Evolutionary conservation across 2,888 invertebrate species (phyloP), one percentile per base, ranked within the genome.

Genomic region (Phortica magna): DNA sequence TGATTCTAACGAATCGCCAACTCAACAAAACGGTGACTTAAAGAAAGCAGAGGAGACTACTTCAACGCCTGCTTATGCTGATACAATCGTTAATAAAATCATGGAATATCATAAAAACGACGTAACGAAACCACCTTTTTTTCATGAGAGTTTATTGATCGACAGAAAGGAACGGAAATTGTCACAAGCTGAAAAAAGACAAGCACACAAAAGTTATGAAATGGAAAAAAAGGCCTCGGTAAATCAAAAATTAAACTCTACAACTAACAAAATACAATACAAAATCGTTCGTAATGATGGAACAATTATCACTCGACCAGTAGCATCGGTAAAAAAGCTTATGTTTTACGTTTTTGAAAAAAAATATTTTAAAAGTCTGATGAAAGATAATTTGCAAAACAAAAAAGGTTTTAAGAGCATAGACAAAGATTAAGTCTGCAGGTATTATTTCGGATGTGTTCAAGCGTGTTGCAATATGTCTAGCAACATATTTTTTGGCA

Each of bases 81-180:
- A 99, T 90, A 93, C 95, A 71, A 94, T 98, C 67, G 94, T 98
- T 93, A 95, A 96, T 90, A 95, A 95, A 78, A 91, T 96, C 22
- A 92, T 96, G 65, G 93, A 94, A 75, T 91, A 93, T 41, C 94
- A 95, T 83, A 94, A 95, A 17, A 93, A 93, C 57, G 91, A 94
- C 72, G 92, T 96, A 77, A 95, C 95, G 77, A 96, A 96, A 92
- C 96, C 96, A 88, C 99, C 99, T 0, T 99, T 99, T 93, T 96
- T 97, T 85, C 99, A 99, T 89, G 99, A 99, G 91, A 98, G 98
- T 10, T 93, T 99, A 75, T 93, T 99, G 48, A 96, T 98, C 4
- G 99, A 99, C 92, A 94, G 98, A 64, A 98, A 98, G 90, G 98
- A 98, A 88, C 96, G 98, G 91, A 97, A 98, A 88, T 92, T 99